Evolutionary conservation across 2,113 vertebrate genomes (phyloP), one percentile per base, ranked within the genome.

Genomic region (Acanthochromis polyacanthus): DNA sequence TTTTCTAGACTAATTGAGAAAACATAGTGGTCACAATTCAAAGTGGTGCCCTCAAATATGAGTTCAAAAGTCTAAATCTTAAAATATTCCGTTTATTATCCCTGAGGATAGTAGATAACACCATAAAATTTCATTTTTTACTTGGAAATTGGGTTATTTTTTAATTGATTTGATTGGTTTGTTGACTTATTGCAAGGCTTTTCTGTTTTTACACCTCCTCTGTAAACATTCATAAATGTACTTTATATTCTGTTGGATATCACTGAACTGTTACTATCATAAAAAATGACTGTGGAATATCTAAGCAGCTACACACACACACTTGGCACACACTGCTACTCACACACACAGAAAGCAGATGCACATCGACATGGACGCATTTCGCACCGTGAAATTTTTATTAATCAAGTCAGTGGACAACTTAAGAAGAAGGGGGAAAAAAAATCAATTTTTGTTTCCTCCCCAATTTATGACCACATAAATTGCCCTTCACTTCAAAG

Each of bases 371-470:
- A 75, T 83, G 78, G 77, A 93, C 85, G 77, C 80, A 76, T 86
- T 88, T 90, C 80, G 90, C 85, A 62, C 78, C 40, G 75, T 91
- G 80, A 92, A 92, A 92, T 94, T 91, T 93, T 92, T 94, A 94
- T 94, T 94, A 95, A 93, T 95, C 92, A 93, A 92, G 89, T 89
- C 62, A 87, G 78, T 55, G 70, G 84, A 92, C 80, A 94, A 93
- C 81, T 90, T 93, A 67, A 88, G 85, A 81, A 89, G 87, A 89
- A 82, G 77, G 32, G 32, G 84, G n/a, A 82, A 89, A 93, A 84
- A 88, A 92, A 94, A 92, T 93, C 90, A 87, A 93, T 95, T 91
- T 93, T 84, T 90, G 88, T 92, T 93, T 94, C 89, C 89, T 86
- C 81, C 80, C 86, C 89, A 91, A 93, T 90, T 87, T 90, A 84